phyloP scores from a whole-genome alignment of 2,113 vertebrate genomes.

The Cynocephalus volans region DNA sequence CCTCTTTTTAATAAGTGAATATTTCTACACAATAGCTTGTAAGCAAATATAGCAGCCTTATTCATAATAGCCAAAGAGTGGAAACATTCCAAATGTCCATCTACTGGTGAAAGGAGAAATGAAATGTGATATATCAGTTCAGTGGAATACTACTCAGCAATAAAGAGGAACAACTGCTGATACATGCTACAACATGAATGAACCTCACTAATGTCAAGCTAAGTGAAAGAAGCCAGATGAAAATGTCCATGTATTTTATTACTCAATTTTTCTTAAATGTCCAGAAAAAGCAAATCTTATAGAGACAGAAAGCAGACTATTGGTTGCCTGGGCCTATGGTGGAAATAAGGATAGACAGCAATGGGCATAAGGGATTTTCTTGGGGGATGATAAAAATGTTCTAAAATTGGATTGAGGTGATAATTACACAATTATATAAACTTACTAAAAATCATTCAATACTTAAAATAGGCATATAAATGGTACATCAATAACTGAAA shows the following conservation, averaged over 20 bases:
- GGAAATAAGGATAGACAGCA: neutral
- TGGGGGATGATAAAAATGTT: neutral
- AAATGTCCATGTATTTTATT: neutral
- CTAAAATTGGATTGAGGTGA: neutral
- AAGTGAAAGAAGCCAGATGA: neutral
- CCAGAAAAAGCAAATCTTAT: neutral
- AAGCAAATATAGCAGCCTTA: neutral
- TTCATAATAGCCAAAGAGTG: neutral
- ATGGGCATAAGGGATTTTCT: neutral
- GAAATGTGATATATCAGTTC: neutral
- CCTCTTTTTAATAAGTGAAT: neutral
- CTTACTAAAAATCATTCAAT: neutral
- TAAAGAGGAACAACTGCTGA: neutral
- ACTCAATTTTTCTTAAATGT: neutral
- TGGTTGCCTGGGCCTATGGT: neutral
- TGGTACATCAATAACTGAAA: neutral
- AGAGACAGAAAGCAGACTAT: neutral
- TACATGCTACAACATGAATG: accelerated
- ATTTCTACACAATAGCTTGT: neutral
- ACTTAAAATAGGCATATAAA: neutral
- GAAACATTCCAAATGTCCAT: neutral
- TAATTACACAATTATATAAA: neutral
- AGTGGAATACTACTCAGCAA: neutral
- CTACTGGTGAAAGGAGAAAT: neutral
- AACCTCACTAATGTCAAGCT: neutral